These are phyloP conservation scores for Sesamia inferens DNA, from an alignment of 2,888 invertebrate genomes.

Conservation along the genomic window DNA sequence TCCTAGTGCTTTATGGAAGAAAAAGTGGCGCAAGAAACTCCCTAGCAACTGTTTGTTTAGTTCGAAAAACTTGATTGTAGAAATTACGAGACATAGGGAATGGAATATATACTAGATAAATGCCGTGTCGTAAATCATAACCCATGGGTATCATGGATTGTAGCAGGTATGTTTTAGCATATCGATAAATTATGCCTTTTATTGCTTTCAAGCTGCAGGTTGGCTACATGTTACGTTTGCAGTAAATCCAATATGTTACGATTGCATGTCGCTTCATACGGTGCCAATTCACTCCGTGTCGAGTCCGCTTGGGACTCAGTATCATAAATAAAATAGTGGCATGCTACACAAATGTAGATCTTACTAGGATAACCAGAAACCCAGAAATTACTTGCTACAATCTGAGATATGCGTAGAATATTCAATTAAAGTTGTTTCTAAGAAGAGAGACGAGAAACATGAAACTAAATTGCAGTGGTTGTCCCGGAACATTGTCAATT, in stretches of 20 bases:
- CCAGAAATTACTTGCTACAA: constrained; percentile 24
- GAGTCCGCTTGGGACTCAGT: constrained; percentile 47
- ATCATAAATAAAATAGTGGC: constrained; percentile 61
- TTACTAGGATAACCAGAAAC: constrained; percentile 22
- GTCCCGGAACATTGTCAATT: constrained; percentile 33
- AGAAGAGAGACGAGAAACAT: constrained; percentile 17
- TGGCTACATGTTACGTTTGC: constrained; percentile 41
- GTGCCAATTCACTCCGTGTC: constrained; percentile 57
- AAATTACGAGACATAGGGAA: not conserved
- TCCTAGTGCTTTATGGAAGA: not conserved
- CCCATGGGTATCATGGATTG: not conserved
- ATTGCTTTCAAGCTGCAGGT: constrained; percentile 42
- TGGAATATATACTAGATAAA: not conserved
- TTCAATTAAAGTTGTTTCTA: constrained; percentile 25
- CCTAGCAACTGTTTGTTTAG: not conserved
- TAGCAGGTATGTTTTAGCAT: constrained; percentile 12
- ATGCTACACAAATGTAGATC: constrained; percentile 27
- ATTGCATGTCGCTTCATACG: constrained; percentile 58
- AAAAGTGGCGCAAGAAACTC: not conserved
- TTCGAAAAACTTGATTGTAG: not conserved
- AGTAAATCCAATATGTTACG: constrained; percentile 62
- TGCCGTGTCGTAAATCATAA: not conserved
- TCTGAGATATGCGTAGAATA: constrained; percentile 32
- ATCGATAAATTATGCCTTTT: constrained; percentile 54
- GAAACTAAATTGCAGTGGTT: constrained; percentile 38